Evolutionary conservation across 2,888 invertebrate species (phyloP).

Genomic region (Scaptomyza reducta): DNA sequence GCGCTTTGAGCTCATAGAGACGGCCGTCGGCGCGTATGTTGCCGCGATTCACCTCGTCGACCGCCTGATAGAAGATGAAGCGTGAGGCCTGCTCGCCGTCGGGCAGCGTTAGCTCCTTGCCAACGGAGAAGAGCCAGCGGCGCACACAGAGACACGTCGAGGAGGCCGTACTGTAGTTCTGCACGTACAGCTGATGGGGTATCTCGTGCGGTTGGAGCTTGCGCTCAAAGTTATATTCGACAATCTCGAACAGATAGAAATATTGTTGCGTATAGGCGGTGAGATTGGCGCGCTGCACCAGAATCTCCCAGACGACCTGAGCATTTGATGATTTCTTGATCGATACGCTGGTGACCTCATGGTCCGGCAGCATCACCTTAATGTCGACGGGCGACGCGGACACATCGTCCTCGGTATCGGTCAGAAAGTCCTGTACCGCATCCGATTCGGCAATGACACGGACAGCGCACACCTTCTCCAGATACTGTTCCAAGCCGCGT

Average conservation of each 20-base stretch:
- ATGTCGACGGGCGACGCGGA: conserved; percentile 91
- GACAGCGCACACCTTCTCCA: conserved; percentile 98
- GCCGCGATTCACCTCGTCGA: conserved; percentile 97
- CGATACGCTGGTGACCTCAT: conserved; percentile 94
- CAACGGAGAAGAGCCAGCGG: conserved; percentile 93
- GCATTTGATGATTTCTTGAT: conserved; percentile 95
- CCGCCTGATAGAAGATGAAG: conserved; percentile 96
- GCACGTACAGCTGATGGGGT: conserved; percentile 98
- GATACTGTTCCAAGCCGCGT: conserved; percentile 98
- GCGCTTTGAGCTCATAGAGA: conserved; percentile 97
- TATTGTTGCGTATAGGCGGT: conserved; percentile 92
- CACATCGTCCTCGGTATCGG: conserved; percentile 94
- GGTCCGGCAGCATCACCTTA: conserved; percentile 94
- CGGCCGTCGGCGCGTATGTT: conserved; percentile 95
- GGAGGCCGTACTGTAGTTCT: conserved; percentile 99
- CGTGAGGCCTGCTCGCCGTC: conserved; percentile 90
- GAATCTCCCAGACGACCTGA: conserved; percentile 94
- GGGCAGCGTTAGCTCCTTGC: conserved; percentile 88
- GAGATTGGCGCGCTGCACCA: conserved; percentile 93
- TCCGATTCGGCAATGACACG: conserved; percentile 99
- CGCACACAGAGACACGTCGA: conserved; percentile 95
- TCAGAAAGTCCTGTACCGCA: conserved; percentile 98
- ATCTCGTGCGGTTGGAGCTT: conserved; percentile 97
- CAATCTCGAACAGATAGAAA: conserved; percentile 98
- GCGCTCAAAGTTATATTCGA: conserved; percentile 98